phyloP scores from a whole-genome alignment of 1,140 invertebrate species.

The Diploscapter pachys region DNA sequence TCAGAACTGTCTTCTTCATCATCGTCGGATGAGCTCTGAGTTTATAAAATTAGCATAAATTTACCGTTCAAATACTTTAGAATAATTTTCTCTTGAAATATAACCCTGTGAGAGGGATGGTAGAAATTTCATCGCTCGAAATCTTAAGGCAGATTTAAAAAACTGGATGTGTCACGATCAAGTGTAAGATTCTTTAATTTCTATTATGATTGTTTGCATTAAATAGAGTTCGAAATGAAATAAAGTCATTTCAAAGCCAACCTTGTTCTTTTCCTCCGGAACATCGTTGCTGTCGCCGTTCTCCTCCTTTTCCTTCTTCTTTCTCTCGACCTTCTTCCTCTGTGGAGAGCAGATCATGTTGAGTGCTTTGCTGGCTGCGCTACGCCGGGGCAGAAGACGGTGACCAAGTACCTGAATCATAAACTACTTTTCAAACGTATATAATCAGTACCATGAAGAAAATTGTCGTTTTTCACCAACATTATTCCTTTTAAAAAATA shows the following conservation, averaged over 20 bases:
- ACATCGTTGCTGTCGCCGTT: background rate
- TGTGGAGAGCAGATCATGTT: slow-evolving; percentile 6
- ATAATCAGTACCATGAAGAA: slow-evolving; percentile 1
- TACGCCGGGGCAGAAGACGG: slow-evolving; percentile 31
- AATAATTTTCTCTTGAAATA: slow-evolving; percentile 39
- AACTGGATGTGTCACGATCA: too few species aligned
- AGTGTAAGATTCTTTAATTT: too few species aligned
- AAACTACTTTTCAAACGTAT: slow-evolving; percentile 7
- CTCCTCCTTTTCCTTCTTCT: slow-evolving; percentile 26
- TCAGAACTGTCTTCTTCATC: slow-evolving; percentile 29
- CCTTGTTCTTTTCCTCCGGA: slow-evolving; percentile 6
- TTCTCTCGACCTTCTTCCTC: slow-evolving; percentile 15
- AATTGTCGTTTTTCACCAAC: slow-evolving; percentile 19
- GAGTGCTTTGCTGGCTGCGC: slow-evolving; percentile 29
- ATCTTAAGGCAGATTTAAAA: too few species aligned
- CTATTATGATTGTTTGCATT: background rate
- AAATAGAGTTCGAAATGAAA: background rate
- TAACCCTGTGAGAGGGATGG: slow-evolving; percentile 30
- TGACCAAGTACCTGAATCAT: slow-evolving; percentile 19
- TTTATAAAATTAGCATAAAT: too few species aligned
- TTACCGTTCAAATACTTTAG: too few species aligned
- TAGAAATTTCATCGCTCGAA: background rate
- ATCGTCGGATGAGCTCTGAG: background rate
- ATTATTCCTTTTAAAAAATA: too few species aligned
- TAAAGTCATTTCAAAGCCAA: background rate